Base-by-base conservation (phyloP, 1,140 invertebrate genomes). In the Eupristina koningsbergeri region DNA sequence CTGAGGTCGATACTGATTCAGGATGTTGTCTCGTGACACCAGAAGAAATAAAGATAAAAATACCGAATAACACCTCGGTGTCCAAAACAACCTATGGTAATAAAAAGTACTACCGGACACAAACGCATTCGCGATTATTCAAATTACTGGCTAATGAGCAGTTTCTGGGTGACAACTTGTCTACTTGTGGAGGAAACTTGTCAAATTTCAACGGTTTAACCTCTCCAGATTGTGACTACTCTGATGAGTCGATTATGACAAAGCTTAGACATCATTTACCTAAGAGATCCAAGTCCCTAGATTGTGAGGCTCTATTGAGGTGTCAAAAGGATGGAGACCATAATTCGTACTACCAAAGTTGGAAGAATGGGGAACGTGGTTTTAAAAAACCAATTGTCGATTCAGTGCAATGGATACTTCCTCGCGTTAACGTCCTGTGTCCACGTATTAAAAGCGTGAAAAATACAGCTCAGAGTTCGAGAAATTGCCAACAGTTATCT, bases 101-200 rank as follows among this genome's bases (percentile, higher is more conserved):
- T 17, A 50, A 15, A 50, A 50, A 93, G 78, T 96, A 95, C 87
- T 94, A 96, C 88, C 90, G 95, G 76, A 95, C 95, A 3, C 94
- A 95, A 64, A 96, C 95, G 9, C 95, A 96, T 90, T 96, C 95
- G 26, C 92, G 95, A 80, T 90, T 96, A 22, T 96, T 95, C 84
- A 94, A 94, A 87, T 88, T 96, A 3, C 87, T 96, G 34, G 94
- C 94, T 86, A 94, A 95, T 74, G 95, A 95, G 85, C 92, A 91
- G 80, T 67, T 88, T 5, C 84, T 86, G 85, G 63, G 86, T 78
- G 34, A 83, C 81, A 61, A 29, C 6, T 39, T 45, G 5, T 90
- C 88, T 50, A 89, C 50, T 63, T 88, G 89, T 41, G 89, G 91
- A 9, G 88, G 63, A 86, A 13, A 87, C 81, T 84, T 87, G 85